Evolutionary conservation across 1,140 invertebrate genomes (phyloP), one percentile per base, ranked within the genome.

Genomic region (Calycopis cecrops): DNA sequence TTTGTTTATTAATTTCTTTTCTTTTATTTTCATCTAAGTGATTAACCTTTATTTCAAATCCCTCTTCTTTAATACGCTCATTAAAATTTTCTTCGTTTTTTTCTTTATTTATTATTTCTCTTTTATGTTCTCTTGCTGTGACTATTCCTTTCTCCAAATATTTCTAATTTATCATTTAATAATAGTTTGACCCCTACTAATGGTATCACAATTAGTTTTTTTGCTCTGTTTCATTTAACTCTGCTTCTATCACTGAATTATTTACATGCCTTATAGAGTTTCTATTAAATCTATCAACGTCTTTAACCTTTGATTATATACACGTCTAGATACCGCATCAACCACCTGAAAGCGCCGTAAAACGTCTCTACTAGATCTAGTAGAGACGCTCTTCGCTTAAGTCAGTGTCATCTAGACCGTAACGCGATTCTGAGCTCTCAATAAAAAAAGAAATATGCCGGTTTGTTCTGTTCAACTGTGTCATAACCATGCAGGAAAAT

Each of bases 171-270:
- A 28, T 63, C 14, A 47, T 59, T 53, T 28, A 63, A 34, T 52
- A 53, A 11, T 42, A 59, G 53, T 56, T 63, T 55, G 28, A 63
- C 53, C 17, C 42, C 42, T 49, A 63, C 59, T 57, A 62, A 63
- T 56, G 57, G 61, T 47, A 53, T 55, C 10, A 54, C 34, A 34
- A 55, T 52, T 40, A 53, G n/a, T 48, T 59, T 59, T 63, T 59
- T 63, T 59, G 57, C 21, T 63, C 42, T n/a, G 37, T 42, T 9
- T 63, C 33, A 48, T 66, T 66, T 49, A 65, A 35, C 18, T 49
- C 48, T 28, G 42, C 58, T 52, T 65, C 63, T 42, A 62, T 44
- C 52, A 59, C 54, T 2, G 60, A 65, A 48, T 62, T 65, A 28
- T 65, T 62, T 10, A 65, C 59, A 42, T 35, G 49, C 48, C 53